Base-by-base conservation (phyloP, 2,113 vertebrate species). In the Melozone crissalis region DNA sequence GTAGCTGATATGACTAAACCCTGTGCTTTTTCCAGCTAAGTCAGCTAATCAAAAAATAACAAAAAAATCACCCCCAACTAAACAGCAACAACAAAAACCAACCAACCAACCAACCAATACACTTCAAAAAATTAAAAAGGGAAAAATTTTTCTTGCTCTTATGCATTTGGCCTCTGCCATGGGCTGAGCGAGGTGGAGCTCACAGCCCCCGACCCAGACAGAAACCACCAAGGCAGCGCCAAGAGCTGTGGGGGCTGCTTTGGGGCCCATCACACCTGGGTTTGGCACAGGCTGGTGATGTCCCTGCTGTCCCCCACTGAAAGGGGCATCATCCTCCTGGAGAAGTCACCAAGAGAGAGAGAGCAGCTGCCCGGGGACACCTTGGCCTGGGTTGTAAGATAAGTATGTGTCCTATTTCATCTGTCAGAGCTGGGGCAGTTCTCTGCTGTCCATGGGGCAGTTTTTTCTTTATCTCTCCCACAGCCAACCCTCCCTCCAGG, bases 81-180 rank as follows among this genome's bases (percentile, higher is more conserved):
- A 76, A 37, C 26, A 57, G 23, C 71, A 63, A 59, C 17, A 54
- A 54, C 5, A 3, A 59, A 14, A 49, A 24, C 21, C 21, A 83
- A 30, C 37, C 13, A 89, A 13, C 27, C 0, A 71, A 16, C 4
- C 0, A 1, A 68, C 7, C 9, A 13, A 15, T 13, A 33, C 6
- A 35, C 15, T 31, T 13, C 1, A n/a, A 66, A 74, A 39, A 54
- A 27, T 2, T 7, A 3, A 31, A 54, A 76, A 11, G 1, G 2
- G 15, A 20, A 12, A 10, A 14, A 0, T 0, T 4, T 4, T 10
- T 11, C 43, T 44, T 49, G 18, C 31, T 67, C 15, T 87, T 13
- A 19, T 37, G 20, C 22, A 4, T 41, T 20, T 27, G 57, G 12
- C 37, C 39, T 67, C 46, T 55, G 39, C 17, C 57, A 26, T 0